Percentiles rank a stretch among this genome's conserved stretches.
Conservation (phyloP, 2,888 invertebrate genomes). For the Heliothis peltigera region DNA sequence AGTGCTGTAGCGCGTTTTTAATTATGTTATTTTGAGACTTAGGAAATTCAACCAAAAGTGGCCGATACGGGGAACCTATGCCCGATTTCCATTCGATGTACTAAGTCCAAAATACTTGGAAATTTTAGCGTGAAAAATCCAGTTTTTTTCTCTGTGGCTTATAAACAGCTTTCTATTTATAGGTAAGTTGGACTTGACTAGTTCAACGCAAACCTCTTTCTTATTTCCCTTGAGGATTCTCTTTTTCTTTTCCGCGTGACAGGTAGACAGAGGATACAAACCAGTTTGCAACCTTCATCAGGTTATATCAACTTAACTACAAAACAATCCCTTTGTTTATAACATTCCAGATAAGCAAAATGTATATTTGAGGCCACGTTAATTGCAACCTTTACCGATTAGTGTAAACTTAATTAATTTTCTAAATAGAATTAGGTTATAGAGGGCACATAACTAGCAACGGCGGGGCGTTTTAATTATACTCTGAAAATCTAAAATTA, state of each 20-base stretch:
- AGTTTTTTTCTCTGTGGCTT: neutral
- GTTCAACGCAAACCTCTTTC: neutral
- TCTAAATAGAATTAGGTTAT: constrained; percentile 15
- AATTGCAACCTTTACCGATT: neutral
- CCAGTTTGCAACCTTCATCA: constrained; percentile 12
- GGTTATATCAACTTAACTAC: constrained; percentile 26
- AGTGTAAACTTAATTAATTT: constrained; percentile 32
- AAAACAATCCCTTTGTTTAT: neutral
- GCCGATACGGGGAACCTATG: too few relatives aligned
- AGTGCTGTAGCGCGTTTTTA: constrained; percentile 23
- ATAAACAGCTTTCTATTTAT: neutral
- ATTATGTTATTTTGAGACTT: constrained; percentile 30
- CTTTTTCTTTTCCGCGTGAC: constrained; percentile 21
- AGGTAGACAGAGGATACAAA: constrained; percentile 26
- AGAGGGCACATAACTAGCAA: constrained; percentile 10
- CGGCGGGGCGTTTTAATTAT: constrained; percentile 30
- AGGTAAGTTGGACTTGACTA: neutral
- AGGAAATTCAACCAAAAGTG: too few relatives aligned
- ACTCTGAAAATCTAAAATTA: constrained; percentile 1
- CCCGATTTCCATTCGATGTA: too few relatives aligned
- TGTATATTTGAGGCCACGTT: neutral
- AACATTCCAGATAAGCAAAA: neutral
- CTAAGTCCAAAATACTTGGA: too few relatives aligned
- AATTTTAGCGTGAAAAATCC: neutral
- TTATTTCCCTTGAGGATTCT: constrained; percentile 20